Percentiles rank a stretch among this genome's conserved stretches.
phyloP scores from a whole-genome alignment of 2,888 invertebrate species.

The Idaea biselata region DNA sequence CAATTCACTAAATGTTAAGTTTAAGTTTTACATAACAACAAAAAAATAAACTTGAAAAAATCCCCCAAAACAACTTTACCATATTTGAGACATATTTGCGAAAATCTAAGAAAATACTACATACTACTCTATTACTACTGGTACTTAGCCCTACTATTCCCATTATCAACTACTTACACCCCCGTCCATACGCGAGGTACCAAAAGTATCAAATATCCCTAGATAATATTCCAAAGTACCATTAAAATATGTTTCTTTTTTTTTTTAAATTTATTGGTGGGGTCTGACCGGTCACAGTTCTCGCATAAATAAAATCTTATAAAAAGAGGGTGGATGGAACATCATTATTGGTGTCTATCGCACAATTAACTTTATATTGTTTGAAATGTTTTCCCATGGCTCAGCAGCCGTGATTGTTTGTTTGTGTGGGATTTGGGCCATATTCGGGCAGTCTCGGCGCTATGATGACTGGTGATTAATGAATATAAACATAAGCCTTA shows the following conservation, averaged over 20 bases:
- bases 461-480: neutral
- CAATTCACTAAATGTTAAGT: too few species aligned
- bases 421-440: neutral
- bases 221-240: neutral
- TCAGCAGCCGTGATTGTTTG: conserved; percentile 11
- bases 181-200: conserved; percentile 61
- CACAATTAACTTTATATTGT: conserved; percentile 77
- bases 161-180: conserved; percentile 15
- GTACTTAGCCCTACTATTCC: too few species aligned
- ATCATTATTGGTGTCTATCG: conserved; percentile 73
- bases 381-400: conserved; percentile 69
- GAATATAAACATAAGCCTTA: neutral
- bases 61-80: too few species aligned
- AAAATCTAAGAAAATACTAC: too few species aligned
- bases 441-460: neutral
- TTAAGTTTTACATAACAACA: too few species aligned
- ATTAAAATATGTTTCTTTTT: conserved; percentile 66
- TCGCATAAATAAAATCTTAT: conserved; percentile 55
- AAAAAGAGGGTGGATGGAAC: conserved; percentile 50
- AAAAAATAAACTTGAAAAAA: too few species aligned
- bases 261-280: conserved; percentile 60
- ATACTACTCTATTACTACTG: too few species aligned
- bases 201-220: conserved; percentile 59
- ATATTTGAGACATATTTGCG: too few species aligned
- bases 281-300: conserved; percentile 62